A percentile compares a stretch with the other conserved stretches of the same genome.
Conservation (phyloP, 2,888 invertebrate genomes). For the Tiliacea aurago region DNA sequence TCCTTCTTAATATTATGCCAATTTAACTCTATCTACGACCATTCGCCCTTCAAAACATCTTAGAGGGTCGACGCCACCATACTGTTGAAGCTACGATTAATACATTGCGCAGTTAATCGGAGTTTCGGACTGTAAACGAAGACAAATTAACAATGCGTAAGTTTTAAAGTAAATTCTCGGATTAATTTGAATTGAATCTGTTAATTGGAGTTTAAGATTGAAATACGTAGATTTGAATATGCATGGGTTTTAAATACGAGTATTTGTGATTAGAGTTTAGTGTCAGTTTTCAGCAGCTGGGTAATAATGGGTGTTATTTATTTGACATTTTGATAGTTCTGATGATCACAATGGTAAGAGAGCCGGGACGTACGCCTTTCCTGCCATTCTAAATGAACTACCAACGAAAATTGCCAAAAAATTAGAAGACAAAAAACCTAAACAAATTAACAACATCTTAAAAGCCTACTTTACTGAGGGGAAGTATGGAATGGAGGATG, state of each 20-base stretch:
- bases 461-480: no score
- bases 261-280: not conserved
- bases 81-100: constrained; percentile 62
- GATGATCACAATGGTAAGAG: no score
- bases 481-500: no score
- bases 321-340: not conserved
- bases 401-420: no score
- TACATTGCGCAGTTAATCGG: constrained; percentile 49
- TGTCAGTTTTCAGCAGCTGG: not conserved
- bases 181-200: constrained; percentile 42
- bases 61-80: constrained; percentile 34
- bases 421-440: no score
- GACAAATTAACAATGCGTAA: constrained; percentile 57
- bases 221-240: constrained; percentile 50
- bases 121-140: constrained; percentile 54
- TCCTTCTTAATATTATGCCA: constrained; percentile 25
- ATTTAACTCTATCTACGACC: constrained; percentile 47
- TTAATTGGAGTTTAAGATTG: constrained; percentile 48
- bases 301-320: not conserved
- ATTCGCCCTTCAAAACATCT: constrained; percentile 42
- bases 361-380: no score
- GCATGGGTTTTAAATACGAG: constrained; percentile 18
- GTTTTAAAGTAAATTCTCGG: constrained; percentile 47
- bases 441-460: no score
- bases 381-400: no score